Percentiles rank a stretch among this genome's conserved stretches.
Evolutionary conservation across 2,888 invertebrate species (phyloP).

Genomic region (Catocala sponsa): DNA sequence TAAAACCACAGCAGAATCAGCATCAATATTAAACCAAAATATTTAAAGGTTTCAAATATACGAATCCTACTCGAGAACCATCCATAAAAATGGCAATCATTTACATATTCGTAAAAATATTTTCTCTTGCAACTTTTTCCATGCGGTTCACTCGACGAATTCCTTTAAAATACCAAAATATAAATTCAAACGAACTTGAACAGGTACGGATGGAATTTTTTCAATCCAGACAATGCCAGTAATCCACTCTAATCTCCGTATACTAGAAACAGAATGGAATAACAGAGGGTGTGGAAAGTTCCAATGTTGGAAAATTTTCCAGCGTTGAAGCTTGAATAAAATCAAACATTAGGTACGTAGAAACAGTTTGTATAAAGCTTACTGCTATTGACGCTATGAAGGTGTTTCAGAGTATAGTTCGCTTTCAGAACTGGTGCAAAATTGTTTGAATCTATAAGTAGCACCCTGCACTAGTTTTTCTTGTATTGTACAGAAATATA

Average conservation of each 20-base stretch:
- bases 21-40: too few species aligned
- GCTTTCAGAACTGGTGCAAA: conserved; percentile 9
- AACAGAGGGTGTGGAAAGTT: conserved; percentile 18
- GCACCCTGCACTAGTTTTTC: neutral
- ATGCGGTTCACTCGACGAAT: neutral
- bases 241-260: conserved; percentile 17
- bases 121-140: neutral
- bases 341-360: conserved; percentile 32
- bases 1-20: too few species aligned
- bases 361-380: conserved; percentile 24
- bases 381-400: conserved; percentile 11
- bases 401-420: conserved; percentile 14
- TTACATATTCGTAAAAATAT: neutral
- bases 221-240: conserved; percentile 15
- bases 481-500: too few species aligned
- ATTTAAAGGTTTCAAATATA: too few species aligned
- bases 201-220: conserved; percentile 13
- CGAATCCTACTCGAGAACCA: too few species aligned
- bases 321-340: conserved; percentile 29
- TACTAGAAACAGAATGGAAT: conserved; percentile 21
- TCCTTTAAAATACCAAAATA: neutral
- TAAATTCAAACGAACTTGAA: conserved; percentile 2
- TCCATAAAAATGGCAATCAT: too few species aligned
- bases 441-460: conserved; percentile 1
- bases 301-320: conserved; percentile 14